phyloP scores from a whole-genome alignment of 2,113 vertebrate genomes.

The Tychaedon coryphoeus region DNA sequence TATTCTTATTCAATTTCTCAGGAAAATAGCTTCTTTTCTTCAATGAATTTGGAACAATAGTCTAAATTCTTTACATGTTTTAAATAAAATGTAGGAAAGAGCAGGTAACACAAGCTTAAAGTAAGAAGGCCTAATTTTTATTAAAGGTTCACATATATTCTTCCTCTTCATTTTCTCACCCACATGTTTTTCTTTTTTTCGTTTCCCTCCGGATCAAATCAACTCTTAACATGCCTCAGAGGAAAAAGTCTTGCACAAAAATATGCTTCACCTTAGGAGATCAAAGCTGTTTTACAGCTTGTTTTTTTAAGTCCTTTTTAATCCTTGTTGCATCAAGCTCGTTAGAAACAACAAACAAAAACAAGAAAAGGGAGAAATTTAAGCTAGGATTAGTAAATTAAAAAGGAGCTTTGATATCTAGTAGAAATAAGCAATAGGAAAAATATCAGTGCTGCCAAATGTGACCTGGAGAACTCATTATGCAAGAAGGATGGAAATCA shows the following conservation, averaged over 20 bases:
- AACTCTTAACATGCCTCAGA: constrained; percentile 17
- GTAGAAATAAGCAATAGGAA: background rate
- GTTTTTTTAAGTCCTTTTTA: background rate
- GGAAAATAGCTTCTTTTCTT: background rate
- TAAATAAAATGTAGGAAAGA: background rate
- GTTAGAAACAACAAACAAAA: constrained; percentile 18
- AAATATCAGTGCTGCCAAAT: background rate
- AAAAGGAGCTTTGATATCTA: constrained; percentile 12
- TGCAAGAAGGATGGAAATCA: background rate
- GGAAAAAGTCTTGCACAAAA: constrained; percentile 25
- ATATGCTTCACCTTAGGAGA: constrained; percentile 36
- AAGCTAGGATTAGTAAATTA: background rate
- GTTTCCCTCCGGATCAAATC: constrained; percentile 33
- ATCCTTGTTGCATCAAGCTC: constrained; percentile 10
- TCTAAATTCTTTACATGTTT: background rate
- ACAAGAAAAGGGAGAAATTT: background rate
- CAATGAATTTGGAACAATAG: background rate
- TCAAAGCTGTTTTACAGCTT: constrained; percentile 29
- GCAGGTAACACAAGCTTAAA: background rate
- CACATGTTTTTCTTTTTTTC: constrained; percentile 6
- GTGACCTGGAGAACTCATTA: background rate
- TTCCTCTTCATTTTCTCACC: constrained; percentile 23
- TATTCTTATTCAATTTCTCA: background rate
- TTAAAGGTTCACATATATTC: background rate
- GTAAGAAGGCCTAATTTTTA: background rate